Conservation (phyloP, 2,113 vertebrate genomes). For the Reinhardtius hippoglossoides region DNA sequence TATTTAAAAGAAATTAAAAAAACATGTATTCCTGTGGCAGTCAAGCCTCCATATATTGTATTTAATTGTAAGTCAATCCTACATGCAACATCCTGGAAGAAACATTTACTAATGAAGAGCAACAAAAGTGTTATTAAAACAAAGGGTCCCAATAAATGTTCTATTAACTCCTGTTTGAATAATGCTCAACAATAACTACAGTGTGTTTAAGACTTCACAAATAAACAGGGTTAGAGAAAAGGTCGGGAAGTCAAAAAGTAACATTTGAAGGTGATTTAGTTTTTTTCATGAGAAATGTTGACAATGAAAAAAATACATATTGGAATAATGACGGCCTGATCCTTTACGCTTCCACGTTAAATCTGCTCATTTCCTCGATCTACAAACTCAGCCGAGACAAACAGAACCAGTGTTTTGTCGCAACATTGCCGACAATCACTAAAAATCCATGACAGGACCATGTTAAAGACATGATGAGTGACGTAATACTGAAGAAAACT, state of each 20-base stretch:
- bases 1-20: background rate
- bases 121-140: too few species aligned
- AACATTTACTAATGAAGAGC: too few species aligned
- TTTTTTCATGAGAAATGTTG: constrained; percentile 5
- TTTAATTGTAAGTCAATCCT: background rate
- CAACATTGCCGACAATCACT: background rate
- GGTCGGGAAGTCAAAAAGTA: background rate
- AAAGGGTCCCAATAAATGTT: too few species aligned
- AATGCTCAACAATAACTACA: too few species aligned
- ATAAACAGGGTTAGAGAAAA: background rate
- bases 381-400: constrained; percentile 16
- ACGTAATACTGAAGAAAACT: constrained; percentile 47
- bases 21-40: too few species aligned
- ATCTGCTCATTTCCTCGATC: background rate
- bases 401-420: constrained; percentile 36
- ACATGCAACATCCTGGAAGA: too few species aligned
- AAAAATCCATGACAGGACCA: too few species aligned
- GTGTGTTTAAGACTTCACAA: background rate
- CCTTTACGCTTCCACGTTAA: background rate
- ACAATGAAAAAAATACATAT: background rate
- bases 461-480: background rate
- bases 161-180: background rate
- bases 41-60: background rate
- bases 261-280: background rate
- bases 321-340: background rate